Evolutionary conservation across 2,888 invertebrate species (phyloP).

Genomic region (Megastigmus dorsalis): DNA sequence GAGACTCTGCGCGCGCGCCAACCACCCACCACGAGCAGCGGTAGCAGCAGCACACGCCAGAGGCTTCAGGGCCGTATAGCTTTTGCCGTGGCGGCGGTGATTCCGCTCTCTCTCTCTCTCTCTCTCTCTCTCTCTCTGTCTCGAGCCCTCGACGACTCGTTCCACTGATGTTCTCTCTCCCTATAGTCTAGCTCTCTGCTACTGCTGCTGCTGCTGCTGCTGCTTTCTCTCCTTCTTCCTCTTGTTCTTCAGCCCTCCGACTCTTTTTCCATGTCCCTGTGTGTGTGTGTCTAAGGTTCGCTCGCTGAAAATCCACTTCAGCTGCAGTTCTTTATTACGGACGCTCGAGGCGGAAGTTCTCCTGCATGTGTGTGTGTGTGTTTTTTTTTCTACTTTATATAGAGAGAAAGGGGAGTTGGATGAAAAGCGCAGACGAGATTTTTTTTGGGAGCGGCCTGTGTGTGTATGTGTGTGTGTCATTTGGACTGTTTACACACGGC

Average conservation of each 20-base stretch:
- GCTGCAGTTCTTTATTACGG: background rate
- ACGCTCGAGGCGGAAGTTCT: background rate
- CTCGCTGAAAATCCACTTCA: background rate
- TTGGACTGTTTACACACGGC: too few relatives aligned
- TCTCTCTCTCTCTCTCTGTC: background rate
- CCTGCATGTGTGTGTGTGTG: too few relatives aligned
- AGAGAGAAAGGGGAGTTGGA: too few relatives aligned
- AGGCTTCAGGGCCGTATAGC: too few relatives aligned
- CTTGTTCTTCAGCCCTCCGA: background rate
- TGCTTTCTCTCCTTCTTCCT: constrained; percentile 43
- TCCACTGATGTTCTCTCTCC: too few relatives aligned
- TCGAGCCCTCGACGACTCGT: background rate
- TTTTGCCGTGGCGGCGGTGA: too few relatives aligned
- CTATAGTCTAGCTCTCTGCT: background rate
- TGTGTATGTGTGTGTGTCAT: too few relatives aligned
- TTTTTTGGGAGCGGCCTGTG: too few relatives aligned
- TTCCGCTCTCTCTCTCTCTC: background rate
- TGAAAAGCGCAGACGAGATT: too few relatives aligned
- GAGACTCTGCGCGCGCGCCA: too few relatives aligned
- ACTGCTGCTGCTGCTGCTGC: background rate
- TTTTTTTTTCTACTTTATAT: background rate
- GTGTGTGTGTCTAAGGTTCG: background rate
- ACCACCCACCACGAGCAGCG: too few relatives aligned
- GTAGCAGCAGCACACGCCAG: too few relatives aligned
- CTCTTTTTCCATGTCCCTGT: background rate